Evolutionary conservation across 2,113 vertebrate species (phyloP).

Genomic region (Capreolus pygargus): DNA sequence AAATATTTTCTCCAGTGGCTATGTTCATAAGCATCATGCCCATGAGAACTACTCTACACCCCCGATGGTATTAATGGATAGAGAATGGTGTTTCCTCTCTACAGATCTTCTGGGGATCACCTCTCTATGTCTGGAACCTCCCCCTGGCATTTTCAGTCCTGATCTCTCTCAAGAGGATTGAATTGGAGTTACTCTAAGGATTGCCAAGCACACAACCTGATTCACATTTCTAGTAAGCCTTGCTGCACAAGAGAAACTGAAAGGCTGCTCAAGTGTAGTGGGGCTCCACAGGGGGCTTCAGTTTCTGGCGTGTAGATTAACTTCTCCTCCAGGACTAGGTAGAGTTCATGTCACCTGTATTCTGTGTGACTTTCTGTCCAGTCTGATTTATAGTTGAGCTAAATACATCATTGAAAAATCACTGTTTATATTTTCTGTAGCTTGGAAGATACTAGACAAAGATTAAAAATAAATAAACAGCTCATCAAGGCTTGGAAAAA

Average conservation of each 20-base stretch:
- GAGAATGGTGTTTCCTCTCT: background rate
- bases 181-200: background rate
- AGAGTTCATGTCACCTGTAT: conserved; percentile 2
- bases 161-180: background rate
- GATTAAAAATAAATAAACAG: conserved; percentile 27
- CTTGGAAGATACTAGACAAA: conserved; percentile 16
- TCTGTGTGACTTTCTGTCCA: conserved; percentile 25
- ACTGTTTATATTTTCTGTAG: conserved; percentile 32
- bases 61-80: too few species aligned
- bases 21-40: background rate
- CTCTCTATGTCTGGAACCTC: background rate
- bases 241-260: background rate
- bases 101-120: too few species aligned
- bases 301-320: conserved; percentile 23
- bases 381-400: conserved; percentile 2
- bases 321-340: background rate
- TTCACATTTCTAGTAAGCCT: background rate
- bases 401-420: conserved; percentile 20
- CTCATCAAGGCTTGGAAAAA: conserved; percentile 22
- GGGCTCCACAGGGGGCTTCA: background rate
- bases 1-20: background rate
- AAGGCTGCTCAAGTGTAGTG: background rate
- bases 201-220: background rate
- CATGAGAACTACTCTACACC: background rate
- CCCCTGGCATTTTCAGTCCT: background rate